These are phyloP conservation scores for Habropoda laboriosa DNA, from an alignment of 1,140 invertebrate species.

Conservation along the genomic window DNA sequence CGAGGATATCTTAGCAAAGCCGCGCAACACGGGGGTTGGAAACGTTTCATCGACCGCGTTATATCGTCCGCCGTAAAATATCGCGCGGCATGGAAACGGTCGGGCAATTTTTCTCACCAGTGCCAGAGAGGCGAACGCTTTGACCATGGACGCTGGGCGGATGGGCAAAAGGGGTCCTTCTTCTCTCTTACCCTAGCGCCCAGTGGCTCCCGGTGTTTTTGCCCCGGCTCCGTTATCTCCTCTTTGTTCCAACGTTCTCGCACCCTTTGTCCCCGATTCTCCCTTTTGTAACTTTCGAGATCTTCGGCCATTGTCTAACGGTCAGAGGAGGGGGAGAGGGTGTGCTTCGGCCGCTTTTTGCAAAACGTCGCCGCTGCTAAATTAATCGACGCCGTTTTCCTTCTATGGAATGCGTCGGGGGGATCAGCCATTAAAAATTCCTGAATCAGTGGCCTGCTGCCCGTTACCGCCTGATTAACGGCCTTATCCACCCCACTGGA, in stretches of 20 bases:
- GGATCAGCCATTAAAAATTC: slow-evolving; percentile 69
- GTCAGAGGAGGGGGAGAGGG: too few species aligned
- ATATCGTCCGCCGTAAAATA: slow-evolving; percentile 13
- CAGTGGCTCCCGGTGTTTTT: slow-evolving; percentile 67
- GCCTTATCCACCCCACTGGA: slow-evolving; percentile 51
- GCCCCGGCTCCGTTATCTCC: slow-evolving; percentile 67
- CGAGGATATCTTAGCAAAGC: background rate
- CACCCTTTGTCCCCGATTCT: slow-evolving; percentile 68
- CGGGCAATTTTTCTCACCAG: slow-evolving; percentile 56
- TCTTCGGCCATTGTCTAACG: slow-evolving; percentile 63
- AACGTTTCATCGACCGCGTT: background rate
- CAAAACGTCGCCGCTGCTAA: slow-evolving; percentile 60
- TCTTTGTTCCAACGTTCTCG: slow-evolving; percentile 70
- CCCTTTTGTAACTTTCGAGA: slow-evolving; percentile 65
- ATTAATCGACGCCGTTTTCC: slow-evolving; percentile 67
- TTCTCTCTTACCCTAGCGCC: slow-evolving; percentile 8
- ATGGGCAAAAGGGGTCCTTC: slow-evolving; percentile 11
- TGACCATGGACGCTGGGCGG: slow-evolving; percentile 25
- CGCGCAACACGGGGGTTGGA: too few species aligned
- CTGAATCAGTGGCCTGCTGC: slow-evolving; percentile 64
- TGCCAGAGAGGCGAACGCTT: slow-evolving; percentile 37
- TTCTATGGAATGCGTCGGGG: slow-evolving; percentile 6
- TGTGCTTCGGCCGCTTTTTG: slow-evolving; percentile 48
- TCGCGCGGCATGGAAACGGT: background rate
- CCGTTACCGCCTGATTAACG: slow-evolving; percentile 67